Evolutionary conservation across 2,797 vertebrate species (phyloP).

Genomic region (Tapirus indicus): DNA sequence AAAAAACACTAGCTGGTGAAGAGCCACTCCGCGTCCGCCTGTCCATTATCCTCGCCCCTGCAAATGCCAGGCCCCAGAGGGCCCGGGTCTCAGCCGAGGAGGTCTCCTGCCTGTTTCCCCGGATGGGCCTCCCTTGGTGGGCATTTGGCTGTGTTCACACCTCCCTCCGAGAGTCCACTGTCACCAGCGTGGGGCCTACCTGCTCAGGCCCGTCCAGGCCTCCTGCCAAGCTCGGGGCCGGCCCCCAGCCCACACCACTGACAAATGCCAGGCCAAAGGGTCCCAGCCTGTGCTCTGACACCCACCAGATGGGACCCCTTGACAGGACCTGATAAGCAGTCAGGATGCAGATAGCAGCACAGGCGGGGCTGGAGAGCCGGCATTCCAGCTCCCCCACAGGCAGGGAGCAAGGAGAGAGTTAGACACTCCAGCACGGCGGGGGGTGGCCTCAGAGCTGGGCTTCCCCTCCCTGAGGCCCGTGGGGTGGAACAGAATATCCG

Average conservation of each 20-base stretch:
- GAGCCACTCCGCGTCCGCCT: neutral
- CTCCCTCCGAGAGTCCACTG: neutral
- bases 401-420: neutral
- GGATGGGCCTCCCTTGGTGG: neutral
- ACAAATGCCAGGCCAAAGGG: constrained; percentile 61
- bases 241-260: neutral
- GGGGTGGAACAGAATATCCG: neutral
- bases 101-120: neutral
- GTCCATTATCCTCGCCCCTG: too few species aligned
- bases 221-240: constrained; percentile 47
- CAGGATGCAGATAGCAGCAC: constrained; percentile 24
- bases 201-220: neutral
- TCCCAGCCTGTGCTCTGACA: neutral
- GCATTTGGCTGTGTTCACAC: neutral
- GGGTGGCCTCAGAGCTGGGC: neutral
- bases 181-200: neutral
- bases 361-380: neutral
- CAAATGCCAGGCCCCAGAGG: neutral
- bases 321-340: constrained; percentile 70
- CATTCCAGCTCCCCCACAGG: neutral
- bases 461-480: neutral
- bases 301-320: constrained; percentile 2
- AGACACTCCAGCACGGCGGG: neutral
- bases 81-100: neutral
- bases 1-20: neutral